Conservation (phyloP, 1,140 invertebrate species). For the Macrostomum lignano region DNA sequence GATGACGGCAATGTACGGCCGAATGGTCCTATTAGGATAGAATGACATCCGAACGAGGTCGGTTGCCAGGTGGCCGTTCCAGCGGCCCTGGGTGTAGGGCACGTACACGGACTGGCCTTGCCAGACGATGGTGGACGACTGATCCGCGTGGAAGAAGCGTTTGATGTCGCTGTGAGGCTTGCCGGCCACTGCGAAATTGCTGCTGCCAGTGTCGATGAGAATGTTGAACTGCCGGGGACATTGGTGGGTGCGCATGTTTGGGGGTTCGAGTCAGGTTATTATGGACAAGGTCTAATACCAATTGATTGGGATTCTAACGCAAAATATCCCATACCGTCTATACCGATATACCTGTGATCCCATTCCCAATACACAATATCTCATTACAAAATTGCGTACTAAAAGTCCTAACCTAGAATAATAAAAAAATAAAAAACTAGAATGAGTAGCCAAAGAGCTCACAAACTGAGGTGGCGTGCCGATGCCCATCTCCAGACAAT, state of each 20-base stretch:
- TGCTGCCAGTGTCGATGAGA: conserved; percentile 29
- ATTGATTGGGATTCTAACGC: too few relatives aligned
- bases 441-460: conserved; percentile 3
- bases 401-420: too few relatives aligned
- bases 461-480: conserved; percentile 28
- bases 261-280: too few relatives aligned
- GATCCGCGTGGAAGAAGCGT: conserved; percentile 15
- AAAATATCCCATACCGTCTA: too few relatives aligned
- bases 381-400: too few relatives aligned
- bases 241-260: too few relatives aligned
- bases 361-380: too few relatives aligned
- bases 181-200: conserved; percentile 29
- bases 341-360: too few relatives aligned
- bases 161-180: conserved; percentile 12
- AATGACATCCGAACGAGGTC: conserved; percentile 18
- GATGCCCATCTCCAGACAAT: conserved; percentile 21
- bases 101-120: conserved; percentile 11
- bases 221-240: conserved; percentile 30
- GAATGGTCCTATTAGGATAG: conserved; percentile 6
- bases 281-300: too few relatives aligned
- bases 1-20: neutral
- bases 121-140: conserved; percentile 15
- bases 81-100: conserved; percentile 25
- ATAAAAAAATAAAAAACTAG: too few relatives aligned
- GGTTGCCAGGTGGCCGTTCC: conserved; percentile 21